phyloP scores from a whole-genome alignment of 2,797 vertebrate genomes.

The Phyllotis vaccarum region DNA sequence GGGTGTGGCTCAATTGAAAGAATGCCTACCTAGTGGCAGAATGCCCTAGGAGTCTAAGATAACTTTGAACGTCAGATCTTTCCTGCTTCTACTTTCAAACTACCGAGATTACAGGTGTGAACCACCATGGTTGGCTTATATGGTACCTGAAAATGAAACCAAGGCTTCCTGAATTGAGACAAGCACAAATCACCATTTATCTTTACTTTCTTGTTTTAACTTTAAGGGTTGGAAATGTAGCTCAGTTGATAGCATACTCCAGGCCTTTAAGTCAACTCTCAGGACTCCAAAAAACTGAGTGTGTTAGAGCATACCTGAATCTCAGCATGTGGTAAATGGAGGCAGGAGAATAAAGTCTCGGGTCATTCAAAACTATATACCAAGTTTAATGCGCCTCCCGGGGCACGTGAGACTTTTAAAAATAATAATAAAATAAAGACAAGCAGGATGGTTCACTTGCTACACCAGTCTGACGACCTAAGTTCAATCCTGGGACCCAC shows the following conservation, averaged over 20 bases:
- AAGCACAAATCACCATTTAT: constrained; percentile 40
- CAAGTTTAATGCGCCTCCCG: not conserved
- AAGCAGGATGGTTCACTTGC: not conserved
- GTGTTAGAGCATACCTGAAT: not conserved
- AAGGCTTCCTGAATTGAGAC: not conserved
- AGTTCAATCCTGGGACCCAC: not conserved
- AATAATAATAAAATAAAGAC: not conserved
- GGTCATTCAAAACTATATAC: not conserved
- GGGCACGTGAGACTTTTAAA: not conserved
- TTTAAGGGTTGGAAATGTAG: not conserved
- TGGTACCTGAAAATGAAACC: not conserved
- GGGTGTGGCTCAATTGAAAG: not conserved
- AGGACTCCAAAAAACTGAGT: not conserved
- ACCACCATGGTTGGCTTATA: not conserved
- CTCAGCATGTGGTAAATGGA: not conserved
- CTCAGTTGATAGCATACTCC: not conserved
- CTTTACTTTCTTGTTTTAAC: constrained; percentile 28
- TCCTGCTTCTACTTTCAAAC: not conserved
- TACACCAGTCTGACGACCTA: not conserved
- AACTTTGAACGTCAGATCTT: not conserved
- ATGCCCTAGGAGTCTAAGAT: not conserved
- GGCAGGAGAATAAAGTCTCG: not conserved
- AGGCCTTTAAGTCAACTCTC: not conserved
- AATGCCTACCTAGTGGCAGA: not conserved
- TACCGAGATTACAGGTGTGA: not conserved